A percentile compares a stretch with the other conserved stretches of the same genome.
These are phyloP conservation scores for Cynopterus brachyotis DNA, from an alignment of 2,113 vertebrate genomes.

Conservation along the genomic window DNA sequence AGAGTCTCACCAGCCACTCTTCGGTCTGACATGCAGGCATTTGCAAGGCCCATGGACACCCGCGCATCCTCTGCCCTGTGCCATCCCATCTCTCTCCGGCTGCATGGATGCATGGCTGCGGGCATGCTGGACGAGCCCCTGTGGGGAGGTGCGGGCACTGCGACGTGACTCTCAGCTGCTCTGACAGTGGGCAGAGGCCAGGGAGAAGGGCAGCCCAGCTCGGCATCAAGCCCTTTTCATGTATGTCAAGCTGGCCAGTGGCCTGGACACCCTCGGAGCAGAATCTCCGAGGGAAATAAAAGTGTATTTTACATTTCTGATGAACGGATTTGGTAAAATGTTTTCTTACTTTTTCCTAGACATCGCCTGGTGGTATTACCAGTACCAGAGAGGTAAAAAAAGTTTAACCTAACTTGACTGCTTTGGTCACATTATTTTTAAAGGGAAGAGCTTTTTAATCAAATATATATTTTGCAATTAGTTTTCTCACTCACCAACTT, in stretches of 20 bases:
- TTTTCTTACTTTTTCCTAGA: constrained; percentile 84
- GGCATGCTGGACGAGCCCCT: constrained; percentile 55
- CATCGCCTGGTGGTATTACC: constrained; percentile 83
- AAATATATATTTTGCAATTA: not conserved
- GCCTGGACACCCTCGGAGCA: not conserved
- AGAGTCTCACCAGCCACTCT: not conserved
- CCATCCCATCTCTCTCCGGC: constrained; percentile 51
- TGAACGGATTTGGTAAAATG: constrained; percentile 74
- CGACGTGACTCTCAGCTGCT: not conserved
- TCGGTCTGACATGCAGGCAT: not conserved
- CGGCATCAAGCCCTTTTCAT: not conserved
- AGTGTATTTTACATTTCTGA: constrained; percentile 57
- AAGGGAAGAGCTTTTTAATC: constrained; percentile 44
- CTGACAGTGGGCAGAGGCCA: not conserved
- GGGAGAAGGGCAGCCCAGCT: not conserved
- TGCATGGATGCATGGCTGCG: constrained; percentile 76
- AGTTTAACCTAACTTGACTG: constrained; percentile 75
- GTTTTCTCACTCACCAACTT: not conserved
- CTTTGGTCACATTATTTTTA: constrained; percentile 27
- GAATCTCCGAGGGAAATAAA: constrained; percentile 20
- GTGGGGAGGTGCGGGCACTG: constrained; percentile 25
- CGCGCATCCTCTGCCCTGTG: not conserved
- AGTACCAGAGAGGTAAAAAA: constrained; percentile 85
- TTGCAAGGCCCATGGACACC: constrained; percentile 24
- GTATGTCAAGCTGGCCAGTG: not conserved